phyloP scores from a whole-genome alignment of 2,113 vertebrate species.

The Plecotus auritus region DNA sequence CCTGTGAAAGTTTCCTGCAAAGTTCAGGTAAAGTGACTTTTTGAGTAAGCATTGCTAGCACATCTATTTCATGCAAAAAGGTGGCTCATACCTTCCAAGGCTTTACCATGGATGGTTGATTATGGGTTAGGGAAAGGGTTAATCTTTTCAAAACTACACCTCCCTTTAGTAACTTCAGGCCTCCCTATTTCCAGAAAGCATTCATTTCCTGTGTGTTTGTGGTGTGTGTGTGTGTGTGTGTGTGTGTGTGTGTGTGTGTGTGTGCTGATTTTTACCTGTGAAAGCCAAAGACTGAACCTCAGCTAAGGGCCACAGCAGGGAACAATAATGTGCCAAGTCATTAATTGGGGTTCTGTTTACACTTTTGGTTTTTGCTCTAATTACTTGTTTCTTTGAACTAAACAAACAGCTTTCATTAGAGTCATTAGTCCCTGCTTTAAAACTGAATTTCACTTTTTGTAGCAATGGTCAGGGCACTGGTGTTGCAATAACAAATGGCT shows the following conservation, averaged over 20 bases:
- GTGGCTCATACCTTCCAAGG: background rate
- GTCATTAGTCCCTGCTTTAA: slow-evolving; percentile 64
- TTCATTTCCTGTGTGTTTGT: background rate
- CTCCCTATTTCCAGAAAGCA: slow-evolving; percentile 16
- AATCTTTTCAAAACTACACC: background rate
- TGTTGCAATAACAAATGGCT: slow-evolving; percentile 61
- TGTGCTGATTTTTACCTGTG: slow-evolving; percentile 6
- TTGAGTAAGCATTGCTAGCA: slow-evolving; percentile 19
- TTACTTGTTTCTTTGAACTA: slow-evolving; percentile 70
- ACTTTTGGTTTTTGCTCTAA: slow-evolving; percentile 66
- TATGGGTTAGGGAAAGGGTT: background rate
- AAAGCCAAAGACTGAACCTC: slow-evolving; percentile 40
- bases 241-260: background rate
- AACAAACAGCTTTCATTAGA: slow-evolving; percentile 59
- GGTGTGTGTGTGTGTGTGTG: background rate
- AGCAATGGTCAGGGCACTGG: slow-evolving; percentile 60
- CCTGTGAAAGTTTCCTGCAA: slow-evolving; percentile 90
- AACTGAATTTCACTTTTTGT: slow-evolving; percentile 66
- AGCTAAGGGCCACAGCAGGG: slow-evolving; percentile 26
- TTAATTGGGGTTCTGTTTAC: slow-evolving; percentile 65
- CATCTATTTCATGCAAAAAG: background rate
- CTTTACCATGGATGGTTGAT: background rate
- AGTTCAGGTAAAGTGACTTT: slow-evolving; percentile 85
- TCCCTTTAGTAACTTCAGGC: background rate
- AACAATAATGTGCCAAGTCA: slow-evolving; percentile 34